Base-by-base conservation (phyloP, 2,888 invertebrate genomes). In the Lucinisca nassula region DNA sequence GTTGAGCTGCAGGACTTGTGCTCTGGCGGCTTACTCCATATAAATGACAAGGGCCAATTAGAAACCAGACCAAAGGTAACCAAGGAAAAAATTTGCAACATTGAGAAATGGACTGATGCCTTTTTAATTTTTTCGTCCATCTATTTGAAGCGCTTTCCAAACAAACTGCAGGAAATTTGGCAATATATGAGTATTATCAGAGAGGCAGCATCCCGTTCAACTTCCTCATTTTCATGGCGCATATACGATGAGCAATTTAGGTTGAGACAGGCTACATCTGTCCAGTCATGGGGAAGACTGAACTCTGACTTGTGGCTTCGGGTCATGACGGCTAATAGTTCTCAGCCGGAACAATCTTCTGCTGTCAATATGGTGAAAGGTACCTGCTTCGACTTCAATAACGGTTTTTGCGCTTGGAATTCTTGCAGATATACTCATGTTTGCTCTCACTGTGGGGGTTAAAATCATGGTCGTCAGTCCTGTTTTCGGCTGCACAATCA, bases 71-170 rank as follows among this genome's bases (percentile, higher is more conserved):
- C 45, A 14, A 49, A 38, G n/a, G 12, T 30, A 1, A 35, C 21
- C 24, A 81, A 58, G 1, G 55, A 74, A 0, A 32, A 38, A 38
- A 27, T 76, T 21, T 4, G 17, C 17, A 37, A 17, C 24, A 82
- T 82, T 72, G 82, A 82, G 37, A 40, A 70, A 76, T 82, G 82
- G 82, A 76, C 82, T 4, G 82, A 82, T 70, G 76, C 76, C 10
- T 81, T 81, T 51, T 10, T 70, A 0, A 67, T 82, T 21, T 82
- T 49, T 17, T 58, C 67, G 70, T 45, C 21, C 27, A 77, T 82
- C 37, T 67, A 45, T 40, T 10, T 76, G 3, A 30, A 37, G 12
- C 30, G 49, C 0, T 12, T 37, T 21, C 77, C 67, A 27, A 32
- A 51, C 0, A 24, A 61, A 21, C 10, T 24, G 3, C n/a, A 21